Conservation (phyloP, 2,113 vertebrate genomes). For the Seriola quinqueradiata region DNA sequence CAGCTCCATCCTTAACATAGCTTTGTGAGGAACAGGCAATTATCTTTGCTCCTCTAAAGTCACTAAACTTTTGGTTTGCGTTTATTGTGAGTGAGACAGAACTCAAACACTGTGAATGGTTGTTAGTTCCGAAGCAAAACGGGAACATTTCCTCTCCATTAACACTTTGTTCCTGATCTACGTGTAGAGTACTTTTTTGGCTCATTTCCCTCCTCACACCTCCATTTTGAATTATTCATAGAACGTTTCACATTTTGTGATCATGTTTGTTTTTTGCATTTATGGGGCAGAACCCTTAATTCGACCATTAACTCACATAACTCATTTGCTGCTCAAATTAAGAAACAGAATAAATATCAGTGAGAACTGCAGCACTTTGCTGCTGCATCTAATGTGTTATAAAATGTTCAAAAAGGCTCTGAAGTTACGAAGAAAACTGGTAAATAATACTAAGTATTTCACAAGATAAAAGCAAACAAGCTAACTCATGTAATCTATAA, state of each 20-base stretch:
- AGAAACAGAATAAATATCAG: constrained; percentile 9
- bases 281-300: constrained; percentile 11
- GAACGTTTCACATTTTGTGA: constrained; percentile 32
- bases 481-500: neutral
- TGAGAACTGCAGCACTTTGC: constrained; percentile 2
- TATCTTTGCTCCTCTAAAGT: constrained; percentile 15
- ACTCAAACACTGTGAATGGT: neutral
- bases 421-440: neutral
- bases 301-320: constrained; percentile 33
- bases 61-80: constrained; percentile 34
- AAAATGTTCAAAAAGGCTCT: neutral
- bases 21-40: constrained; percentile 8
- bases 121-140: constrained; percentile 8
- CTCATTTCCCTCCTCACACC: constrained; percentile 42
- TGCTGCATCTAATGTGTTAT: neutral
- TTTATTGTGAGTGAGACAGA: constrained; percentile 2
- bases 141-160: constrained; percentile 41
- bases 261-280: constrained; percentile 24
- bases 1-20: constrained; percentile 12
- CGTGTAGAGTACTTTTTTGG: neutral
- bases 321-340: constrained; percentile 41
- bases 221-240: constrained; percentile 43
- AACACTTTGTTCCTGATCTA: constrained; percentile 4
- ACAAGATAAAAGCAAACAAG: neutral
- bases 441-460: neutral